Evolutionary conservation across 2,888 invertebrate species (phyloP).

Genomic region (Slavum lentiscoides): DNA sequence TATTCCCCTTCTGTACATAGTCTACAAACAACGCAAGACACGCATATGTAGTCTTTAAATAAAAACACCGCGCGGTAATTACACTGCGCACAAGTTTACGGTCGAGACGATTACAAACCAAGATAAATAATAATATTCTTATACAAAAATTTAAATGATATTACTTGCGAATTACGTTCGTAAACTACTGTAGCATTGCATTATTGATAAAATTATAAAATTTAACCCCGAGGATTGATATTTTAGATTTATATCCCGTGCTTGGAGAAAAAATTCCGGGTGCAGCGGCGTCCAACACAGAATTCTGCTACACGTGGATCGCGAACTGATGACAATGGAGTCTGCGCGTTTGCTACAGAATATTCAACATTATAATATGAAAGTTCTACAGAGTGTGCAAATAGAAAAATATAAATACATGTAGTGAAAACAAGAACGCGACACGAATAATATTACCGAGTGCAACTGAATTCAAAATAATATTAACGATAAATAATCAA

Average conservation of each 20-base stretch:
- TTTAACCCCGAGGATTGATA: background rate
- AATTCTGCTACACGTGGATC: background rate
- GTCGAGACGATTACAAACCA: background rate
- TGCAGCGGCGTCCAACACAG: background rate
- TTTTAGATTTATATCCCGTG: background rate
- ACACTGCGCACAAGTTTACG: background rate
- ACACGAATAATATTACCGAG: background rate
- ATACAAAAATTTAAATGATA: conserved; percentile 7
- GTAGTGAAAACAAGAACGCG: background rate
- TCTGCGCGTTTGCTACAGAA: too few species aligned
- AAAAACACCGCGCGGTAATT: background rate
- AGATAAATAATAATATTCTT: background rate
- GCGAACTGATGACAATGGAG: background rate
- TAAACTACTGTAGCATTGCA: background rate
- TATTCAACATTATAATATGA: background rate
- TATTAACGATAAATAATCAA: too few species aligned
- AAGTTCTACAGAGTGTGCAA: background rate
- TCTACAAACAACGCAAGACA: background rate
- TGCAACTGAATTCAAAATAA: background rate
- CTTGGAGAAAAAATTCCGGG: background rate
- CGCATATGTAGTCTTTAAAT: conserved; percentile 1
- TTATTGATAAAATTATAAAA: background rate
- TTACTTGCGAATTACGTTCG: background rate
- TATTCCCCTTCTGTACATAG: background rate
- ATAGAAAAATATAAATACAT: background rate